Evolutionary conservation across 2,113 vertebrate genomes (phyloP).

Genomic region (Chionis minor): DNA sequence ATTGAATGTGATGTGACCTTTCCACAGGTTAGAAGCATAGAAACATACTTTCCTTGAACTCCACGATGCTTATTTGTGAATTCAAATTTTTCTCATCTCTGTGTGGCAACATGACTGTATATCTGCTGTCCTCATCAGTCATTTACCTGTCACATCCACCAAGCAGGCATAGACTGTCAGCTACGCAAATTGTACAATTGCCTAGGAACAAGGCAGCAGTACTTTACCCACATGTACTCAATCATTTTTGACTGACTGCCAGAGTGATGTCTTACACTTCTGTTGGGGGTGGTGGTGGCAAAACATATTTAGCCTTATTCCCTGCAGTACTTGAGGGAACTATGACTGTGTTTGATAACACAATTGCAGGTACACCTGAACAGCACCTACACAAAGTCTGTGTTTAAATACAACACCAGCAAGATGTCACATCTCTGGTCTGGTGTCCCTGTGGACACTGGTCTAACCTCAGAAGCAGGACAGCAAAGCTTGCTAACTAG

Average conservation of each 20-base stretch:
- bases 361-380: not conserved
- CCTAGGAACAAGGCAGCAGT: not conserved
- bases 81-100: not conserved
- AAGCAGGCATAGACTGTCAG: not conserved
- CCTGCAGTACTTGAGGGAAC: accelerated
- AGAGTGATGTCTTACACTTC: not conserved
- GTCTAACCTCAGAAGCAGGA: not conserved
- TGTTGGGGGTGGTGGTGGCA: not conserved
- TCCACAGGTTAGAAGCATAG: not conserved
- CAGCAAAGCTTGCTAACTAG: not conserved
- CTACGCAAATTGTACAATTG: too few relatives aligned
- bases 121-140: not conserved
- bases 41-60: not conserved
- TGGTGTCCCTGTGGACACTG: not conserved
- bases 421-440: not conserved
- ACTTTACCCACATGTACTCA: not conserved
- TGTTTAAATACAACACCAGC: not conserved
- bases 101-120: not conserved
- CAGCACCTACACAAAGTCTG: not conserved
- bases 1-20: not conserved
- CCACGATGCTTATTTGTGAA: not conserved
- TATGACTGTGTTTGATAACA: not conserved
- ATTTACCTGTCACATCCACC: not conserved
- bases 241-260: not conserved
- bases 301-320: not conserved